Evolutionary conservation across 1,140 invertebrate genomes (phyloP).

Genomic region (Philopotamus ludificatus): DNA sequence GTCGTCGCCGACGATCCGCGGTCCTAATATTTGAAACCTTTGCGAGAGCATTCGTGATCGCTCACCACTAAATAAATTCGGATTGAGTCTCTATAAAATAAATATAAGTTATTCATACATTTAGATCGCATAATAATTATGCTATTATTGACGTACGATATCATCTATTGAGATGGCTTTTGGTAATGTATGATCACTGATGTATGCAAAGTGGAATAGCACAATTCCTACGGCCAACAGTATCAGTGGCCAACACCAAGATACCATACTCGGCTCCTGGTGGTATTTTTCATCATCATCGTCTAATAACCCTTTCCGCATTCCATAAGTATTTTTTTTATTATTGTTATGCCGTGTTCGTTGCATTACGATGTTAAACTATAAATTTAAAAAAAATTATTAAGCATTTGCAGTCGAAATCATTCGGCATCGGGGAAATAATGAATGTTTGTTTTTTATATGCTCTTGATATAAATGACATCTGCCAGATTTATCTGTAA

Average conservation of each 20-base stretch:
- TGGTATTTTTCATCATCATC: neutral
- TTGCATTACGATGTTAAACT: too few relatives aligned
- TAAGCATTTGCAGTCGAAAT: too few relatives aligned
- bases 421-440: too few relatives aligned
- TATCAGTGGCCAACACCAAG: neutral
- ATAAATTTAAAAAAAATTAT: too few relatives aligned
- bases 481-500: too few relatives aligned
- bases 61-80: slow-evolving; percentile 30
- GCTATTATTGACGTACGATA: neutral
- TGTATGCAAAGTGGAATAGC: neutral
- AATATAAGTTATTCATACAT: neutral
- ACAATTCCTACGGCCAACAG: neutral
- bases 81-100: slow-evolving; percentile 14
- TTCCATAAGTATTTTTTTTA: neutral
- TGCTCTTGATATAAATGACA: too few relatives aligned
- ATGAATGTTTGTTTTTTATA: too few relatives aligned
- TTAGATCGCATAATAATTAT: neutral
- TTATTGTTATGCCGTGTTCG: neutral
- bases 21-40: slow-evolving; percentile 25
- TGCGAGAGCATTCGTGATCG: slow-evolving; percentile 15
- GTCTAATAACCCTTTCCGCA: neutral
- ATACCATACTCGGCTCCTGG: neutral
- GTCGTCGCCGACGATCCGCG: slow-evolving; percentile 27
- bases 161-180: neutral
- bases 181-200: neutral